Evolutionary conservation across 2,797 vertebrate genomes (phyloP).

Genomic region (Micromesistius poutassou): DNA sequence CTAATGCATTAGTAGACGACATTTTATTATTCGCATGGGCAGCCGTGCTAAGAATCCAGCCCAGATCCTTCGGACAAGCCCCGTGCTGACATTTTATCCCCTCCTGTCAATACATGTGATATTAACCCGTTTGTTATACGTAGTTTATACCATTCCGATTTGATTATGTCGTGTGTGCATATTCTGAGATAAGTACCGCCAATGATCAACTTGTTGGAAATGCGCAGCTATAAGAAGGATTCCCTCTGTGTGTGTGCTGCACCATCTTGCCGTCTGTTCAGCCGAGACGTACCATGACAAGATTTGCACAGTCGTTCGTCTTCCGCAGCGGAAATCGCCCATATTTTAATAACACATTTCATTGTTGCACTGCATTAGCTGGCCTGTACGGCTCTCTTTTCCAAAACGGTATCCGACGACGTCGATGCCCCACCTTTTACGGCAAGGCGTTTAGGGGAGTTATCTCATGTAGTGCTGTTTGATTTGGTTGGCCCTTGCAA

Average conservation of each 20-base stretch:
- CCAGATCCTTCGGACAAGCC: too few species aligned
- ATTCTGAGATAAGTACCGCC: too few species aligned
- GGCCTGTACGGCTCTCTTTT: background rate
- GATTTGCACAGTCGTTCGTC: constrained; percentile 15
- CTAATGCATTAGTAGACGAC: too few species aligned
- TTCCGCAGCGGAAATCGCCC: constrained; percentile 51
- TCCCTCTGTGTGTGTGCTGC: constrained; percentile 31
- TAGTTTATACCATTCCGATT: too few species aligned
- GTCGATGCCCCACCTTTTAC: constrained; percentile 35
- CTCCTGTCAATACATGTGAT: too few species aligned
- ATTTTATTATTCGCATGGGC: too few species aligned
- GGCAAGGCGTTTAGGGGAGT: constrained; percentile 23
- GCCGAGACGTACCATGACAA: constrained; percentile 16
- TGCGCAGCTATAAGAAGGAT: constrained; percentile 12
- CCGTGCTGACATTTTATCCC: too few species aligned
- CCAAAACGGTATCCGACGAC: background rate
- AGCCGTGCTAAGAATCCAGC: too few species aligned
- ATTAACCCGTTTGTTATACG: too few species aligned
- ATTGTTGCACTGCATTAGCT: background rate
- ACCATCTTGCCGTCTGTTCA: constrained; percentile 39
- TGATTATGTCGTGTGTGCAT: too few species aligned
- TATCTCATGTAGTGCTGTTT: constrained; percentile 49
- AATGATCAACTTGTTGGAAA: constrained; percentile 10
- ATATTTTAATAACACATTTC: constrained; percentile 31
- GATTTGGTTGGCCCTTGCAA: constrained; percentile 70